A percentile compares a stretch with the other conserved stretches of the same genome.
Evolutionary conservation across 2,797 vertebrate genomes (phyloP).

Genomic region (Knipowitschia caucasica): DNA sequence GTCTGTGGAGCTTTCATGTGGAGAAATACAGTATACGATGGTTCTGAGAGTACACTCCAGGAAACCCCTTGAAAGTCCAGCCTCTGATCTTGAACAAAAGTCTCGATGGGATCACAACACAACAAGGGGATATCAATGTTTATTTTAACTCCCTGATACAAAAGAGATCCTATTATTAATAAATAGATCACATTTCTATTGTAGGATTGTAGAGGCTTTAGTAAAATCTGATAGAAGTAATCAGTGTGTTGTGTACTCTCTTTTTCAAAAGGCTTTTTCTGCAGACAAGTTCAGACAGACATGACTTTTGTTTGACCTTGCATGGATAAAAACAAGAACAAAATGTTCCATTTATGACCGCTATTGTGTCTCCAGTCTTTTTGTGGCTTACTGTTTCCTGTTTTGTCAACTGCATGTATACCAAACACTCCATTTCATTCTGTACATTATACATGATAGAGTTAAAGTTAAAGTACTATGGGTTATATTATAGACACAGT

Average conservation of each 20-base stretch:
- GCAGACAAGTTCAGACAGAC: no score
- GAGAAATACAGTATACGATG: no score
- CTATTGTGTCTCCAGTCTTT: slow-evolving; percentile 53
- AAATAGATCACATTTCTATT: slow-evolving; percentile 23
- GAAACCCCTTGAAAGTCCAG: slow-evolving; percentile 61
- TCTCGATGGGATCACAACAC: slow-evolving; percentile 48
- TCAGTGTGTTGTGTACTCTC: not conserved
- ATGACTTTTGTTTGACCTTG: slow-evolving; percentile 38
- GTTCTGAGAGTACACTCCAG: slow-evolving; percentile 53
- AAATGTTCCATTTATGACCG: slow-evolving; percentile 20
- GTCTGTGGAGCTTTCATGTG: no score
- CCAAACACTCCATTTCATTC: slow-evolving; percentile 15
- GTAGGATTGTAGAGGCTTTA: slow-evolving; percentile 16
- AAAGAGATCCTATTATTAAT: slow-evolving; percentile 36
- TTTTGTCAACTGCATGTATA: slow-evolving; percentile 22
- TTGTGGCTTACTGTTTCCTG: slow-evolving; percentile 42
- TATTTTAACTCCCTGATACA: slow-evolving; percentile 40
- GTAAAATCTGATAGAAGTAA: slow-evolving; percentile 1
- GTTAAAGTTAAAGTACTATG: no score
- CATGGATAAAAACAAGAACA: slow-evolving; percentile 32
- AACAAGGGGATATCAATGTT: slow-evolving; percentile 42
- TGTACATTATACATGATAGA: slow-evolving; percentile 1
- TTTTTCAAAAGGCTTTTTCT: not conserved
- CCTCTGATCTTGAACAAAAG: slow-evolving; percentile 46
- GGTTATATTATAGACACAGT: no score